Evolutionary conservation across 1,140 invertebrate species (phyloP).

Genomic region (Nasonia longicornis): DNA sequence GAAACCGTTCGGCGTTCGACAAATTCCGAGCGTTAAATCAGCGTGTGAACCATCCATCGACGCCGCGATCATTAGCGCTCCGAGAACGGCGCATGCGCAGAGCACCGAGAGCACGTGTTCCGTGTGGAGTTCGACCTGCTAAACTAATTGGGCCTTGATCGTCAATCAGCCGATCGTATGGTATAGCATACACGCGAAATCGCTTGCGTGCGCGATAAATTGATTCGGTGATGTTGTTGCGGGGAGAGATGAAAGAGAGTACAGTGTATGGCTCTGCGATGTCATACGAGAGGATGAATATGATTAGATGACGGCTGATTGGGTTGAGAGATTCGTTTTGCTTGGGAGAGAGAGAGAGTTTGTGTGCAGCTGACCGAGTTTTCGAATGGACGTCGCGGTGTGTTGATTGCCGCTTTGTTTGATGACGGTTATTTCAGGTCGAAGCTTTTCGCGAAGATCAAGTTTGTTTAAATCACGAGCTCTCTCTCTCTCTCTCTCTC

Average conservation of each 20-base stretch:
- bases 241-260: background rate
- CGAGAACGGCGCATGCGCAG: background rate
- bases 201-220: background rate
- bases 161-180: conserved; percentile 21
- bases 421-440: background rate
- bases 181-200: background rate
- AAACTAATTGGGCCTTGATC: conserved; percentile 46
- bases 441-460: background rate
- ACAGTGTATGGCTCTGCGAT: no score
- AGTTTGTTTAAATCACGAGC: background rate
- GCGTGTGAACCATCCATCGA: conserved; percentile 19
- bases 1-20: background rate
- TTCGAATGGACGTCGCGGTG: background rate
- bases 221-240: background rate
- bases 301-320: background rate
- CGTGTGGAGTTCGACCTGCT: conserved; percentile 5
- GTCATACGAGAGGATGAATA: background rate
- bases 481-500: background rate
- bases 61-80: conserved; percentile 12
- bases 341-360: background rate
- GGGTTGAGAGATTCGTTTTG: background rate
- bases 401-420: background rate
- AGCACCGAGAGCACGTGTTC: conserved; percentile 2
- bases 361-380: background rate
- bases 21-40: conserved; percentile 21